These are phyloP conservation scores for Lutjanus campechanus DNA, from an alignment of 2,797 vertebrate species.

Conservation along the genomic window DNA sequence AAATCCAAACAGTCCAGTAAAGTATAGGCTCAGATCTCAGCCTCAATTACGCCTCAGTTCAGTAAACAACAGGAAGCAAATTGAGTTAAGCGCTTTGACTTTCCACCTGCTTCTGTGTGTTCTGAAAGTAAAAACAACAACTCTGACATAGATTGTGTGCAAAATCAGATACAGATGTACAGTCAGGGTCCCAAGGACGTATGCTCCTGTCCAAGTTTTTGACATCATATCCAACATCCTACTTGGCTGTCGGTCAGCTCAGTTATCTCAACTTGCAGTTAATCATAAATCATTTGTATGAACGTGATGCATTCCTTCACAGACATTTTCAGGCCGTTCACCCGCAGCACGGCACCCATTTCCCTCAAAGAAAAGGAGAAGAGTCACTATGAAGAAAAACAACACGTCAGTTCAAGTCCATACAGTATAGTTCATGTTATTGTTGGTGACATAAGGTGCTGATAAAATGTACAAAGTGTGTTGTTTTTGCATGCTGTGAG, in stretches of 20 bases:
- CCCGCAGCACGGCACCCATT: neutral
- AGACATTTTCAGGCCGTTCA: neutral
- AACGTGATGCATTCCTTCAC: neutral
- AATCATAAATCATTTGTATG: slow-evolving; percentile 2
- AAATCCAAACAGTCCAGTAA: neutral
- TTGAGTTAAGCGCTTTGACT: neutral
- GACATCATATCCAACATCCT: neutral
- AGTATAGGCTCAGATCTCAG: neutral
- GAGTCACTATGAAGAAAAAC: neutral
- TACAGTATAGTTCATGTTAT: neutral
- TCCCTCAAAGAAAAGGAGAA: neutral
- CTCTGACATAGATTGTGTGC: neutral
- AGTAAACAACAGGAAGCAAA: neutral
- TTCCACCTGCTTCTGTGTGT: neutral
- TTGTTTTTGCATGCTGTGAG: slow-evolving; percentile 10
- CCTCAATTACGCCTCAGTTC: neutral
- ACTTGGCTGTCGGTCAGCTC: no score
- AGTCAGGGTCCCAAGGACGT: neutral
- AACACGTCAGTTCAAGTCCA: neutral
- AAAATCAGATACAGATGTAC: neutral
- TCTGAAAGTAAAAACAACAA: neutral
- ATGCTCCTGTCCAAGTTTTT: neutral
- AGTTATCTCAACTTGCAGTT: neutral
- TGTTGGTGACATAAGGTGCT: neutral
- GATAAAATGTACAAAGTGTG: slow-evolving; percentile 19